Evolutionary conservation across 2,888 invertebrate species (phyloP).

Genomic region (Ophion obscuratus): DNA sequence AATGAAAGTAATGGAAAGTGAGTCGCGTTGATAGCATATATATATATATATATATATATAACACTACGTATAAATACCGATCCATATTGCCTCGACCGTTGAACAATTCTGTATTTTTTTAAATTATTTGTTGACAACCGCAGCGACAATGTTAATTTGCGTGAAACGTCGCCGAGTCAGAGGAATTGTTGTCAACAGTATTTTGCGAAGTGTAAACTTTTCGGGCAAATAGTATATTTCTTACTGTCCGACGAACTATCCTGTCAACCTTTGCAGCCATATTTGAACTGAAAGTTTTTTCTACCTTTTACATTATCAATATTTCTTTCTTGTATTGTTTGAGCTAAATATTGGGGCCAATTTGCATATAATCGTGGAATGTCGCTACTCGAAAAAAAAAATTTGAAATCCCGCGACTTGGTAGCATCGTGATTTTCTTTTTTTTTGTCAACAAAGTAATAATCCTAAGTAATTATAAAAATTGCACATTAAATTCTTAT

Average conservation of each 20-base stretch:
- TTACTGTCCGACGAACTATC: background rate
- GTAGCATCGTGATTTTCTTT: no score
- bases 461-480: no score
- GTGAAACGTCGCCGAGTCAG: background rate
- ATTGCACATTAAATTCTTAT: no score
- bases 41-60: conserved; percentile 25
- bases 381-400: no score
- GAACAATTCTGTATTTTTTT: background rate
- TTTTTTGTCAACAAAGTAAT: no score
- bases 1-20: conserved; percentile 66
- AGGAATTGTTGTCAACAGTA: background rate
- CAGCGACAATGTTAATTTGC: background rate
- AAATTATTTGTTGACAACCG: background rate
- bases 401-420: no score
- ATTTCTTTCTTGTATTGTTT: background rate
- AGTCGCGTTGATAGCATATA: conserved; percentile 51
- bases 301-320: background rate
- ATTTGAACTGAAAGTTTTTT: background rate
- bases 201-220: conserved; percentile 27
- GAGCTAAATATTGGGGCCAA: background rate
- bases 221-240: conserved; percentile 18
- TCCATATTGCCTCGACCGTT: conserved; percentile 6
- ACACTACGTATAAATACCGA: conserved; percentile 25
- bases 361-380: background rate
- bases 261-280: no score